Base-by-base conservation (phyloP, 2,797 vertebrate genomes). In the Nothura maculosa region DNA sequence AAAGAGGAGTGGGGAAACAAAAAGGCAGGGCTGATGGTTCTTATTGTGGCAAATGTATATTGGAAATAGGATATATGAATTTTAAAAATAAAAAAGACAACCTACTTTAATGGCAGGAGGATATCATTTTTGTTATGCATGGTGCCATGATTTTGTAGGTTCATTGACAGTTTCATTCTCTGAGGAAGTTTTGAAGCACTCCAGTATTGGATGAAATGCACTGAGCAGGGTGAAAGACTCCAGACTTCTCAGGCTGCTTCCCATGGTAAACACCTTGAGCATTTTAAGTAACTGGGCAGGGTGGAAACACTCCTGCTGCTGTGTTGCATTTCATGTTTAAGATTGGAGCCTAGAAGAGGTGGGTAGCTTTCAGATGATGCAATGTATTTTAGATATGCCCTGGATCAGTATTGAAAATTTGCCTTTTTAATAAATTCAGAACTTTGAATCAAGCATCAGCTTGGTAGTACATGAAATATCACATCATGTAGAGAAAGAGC, bases 1-100 rank as follows among this genome's bases (percentile, higher is more conserved):
- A 64, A 25, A 66, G 67, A 3, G 7, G 16, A 45, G 8, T 2
- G 3, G 10, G 19, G 19, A 67, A 40, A 67, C 30, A 28, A 68
- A 76, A 32, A 80, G 25, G 54, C 78, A n/a, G 27, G 12, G 10
- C 22, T 90, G 83, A 21, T 28, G 36, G 19, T 76, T 86, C 64
- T 69, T 90, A 14, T 12, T 85, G 62, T 79, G 62, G 74, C n/a
- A 86, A 84, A 60, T 43, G 14, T 17, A 32, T 60, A 17, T 82
- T 90, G 73, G 55, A 90, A 78, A 67, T 16, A 67, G 63, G 24
- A 16, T 76, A 36, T 12, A 3, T 66, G 5, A 66, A 25, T 28
- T 81, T 73, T 87, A 90, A 43, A 24, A 69, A 69, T 48, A 48
- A 48, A 48, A 24, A 36, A 63, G 47, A 32, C 0, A 0, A 43